These are phyloP conservation scores for Cololabis saira DNA, from an alignment of 2,113 vertebrate genomes.

Conservation along the genomic window DNA sequence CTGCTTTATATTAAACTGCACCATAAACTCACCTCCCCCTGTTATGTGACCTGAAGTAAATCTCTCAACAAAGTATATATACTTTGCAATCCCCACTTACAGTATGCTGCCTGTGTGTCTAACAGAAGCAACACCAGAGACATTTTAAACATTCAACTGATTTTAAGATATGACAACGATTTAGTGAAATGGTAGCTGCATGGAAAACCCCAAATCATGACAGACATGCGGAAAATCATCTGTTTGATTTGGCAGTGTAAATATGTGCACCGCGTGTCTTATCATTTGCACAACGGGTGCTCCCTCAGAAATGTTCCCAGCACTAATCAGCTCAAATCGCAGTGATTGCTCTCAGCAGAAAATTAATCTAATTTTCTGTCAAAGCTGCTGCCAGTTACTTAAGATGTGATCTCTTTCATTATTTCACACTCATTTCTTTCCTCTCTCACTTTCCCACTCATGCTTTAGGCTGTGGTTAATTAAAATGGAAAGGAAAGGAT, in stretches of 20 bases:
- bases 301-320: conserved; percentile 63
- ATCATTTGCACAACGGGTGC: conserved; percentile 57
- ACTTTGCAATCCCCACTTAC: neutral
- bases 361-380: conserved; percentile 82
- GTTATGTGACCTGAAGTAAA: neutral
- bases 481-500: conserved; percentile 76
- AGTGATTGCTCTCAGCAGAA: conserved; percentile 79
- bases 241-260: conserved; percentile 51
- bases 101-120: neutral
- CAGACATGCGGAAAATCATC: conserved; percentile 33
- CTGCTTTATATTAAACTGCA: too few species aligned
- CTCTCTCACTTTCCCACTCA: conserved; percentile 50
- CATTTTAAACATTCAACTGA: conserved; percentile 3
- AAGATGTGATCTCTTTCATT: conserved; percentile 75
- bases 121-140: neutral
- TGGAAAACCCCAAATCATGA: conserved; percentile 28
- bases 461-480: conserved; percentile 77
- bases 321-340: conserved; percentile 82
- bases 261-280: conserved; percentile 46
- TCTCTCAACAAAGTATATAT: neutral
- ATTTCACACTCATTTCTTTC: conserved; percentile 55
- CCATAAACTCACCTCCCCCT: neutral
- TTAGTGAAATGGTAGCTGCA: conserved; percentile 8
- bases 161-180: neutral
- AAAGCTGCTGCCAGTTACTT: conserved; percentile 81